Conservation (phyloP, 1,140 invertebrate species). For the Ridgeia piscesae region DNA sequence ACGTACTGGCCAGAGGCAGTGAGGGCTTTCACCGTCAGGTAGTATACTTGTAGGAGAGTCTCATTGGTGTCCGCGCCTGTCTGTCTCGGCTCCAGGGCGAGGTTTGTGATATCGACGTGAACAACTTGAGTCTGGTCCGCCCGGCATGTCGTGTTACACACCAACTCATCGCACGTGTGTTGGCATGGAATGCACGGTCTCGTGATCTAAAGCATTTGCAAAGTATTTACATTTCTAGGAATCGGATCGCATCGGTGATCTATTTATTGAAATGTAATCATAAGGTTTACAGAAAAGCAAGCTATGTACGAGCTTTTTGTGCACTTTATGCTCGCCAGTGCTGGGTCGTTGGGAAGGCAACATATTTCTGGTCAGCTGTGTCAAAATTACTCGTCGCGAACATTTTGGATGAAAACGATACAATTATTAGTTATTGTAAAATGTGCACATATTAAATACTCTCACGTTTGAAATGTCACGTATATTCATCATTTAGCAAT, state of each 20-base stretch:
- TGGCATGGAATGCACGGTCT: background rate
- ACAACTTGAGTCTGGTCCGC: background rate
- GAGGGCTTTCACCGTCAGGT: background rate
- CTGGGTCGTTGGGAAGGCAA: too few relatives aligned
- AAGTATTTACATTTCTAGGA: background rate
- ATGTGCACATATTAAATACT: too few relatives aligned
- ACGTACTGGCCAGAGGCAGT: background rate
- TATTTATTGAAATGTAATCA: background rate
- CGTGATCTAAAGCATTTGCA: background rate
- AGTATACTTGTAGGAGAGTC: background rate
- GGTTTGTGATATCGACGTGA: background rate
- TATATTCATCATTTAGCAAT: too few relatives aligned
- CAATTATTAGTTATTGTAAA: too few relatives aligned
- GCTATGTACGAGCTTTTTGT: background rate
- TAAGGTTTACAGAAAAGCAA: background rate
- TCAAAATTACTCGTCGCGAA: too few relatives aligned
- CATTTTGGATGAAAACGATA: too few relatives aligned
- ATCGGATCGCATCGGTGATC: background rate
- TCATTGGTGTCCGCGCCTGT: background rate
- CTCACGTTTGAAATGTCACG: too few relatives aligned
- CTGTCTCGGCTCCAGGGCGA: background rate
- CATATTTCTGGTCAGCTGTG: too few relatives aligned
- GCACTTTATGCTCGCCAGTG: too few relatives aligned
- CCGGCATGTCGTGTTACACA: background rate
- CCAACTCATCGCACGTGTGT: background rate